Percentiles rank a stretch among this genome's conserved stretches.
phyloP scores from a whole-genome alignment of 2,888 invertebrate species.

The Linnaemya vulpina region DNA sequence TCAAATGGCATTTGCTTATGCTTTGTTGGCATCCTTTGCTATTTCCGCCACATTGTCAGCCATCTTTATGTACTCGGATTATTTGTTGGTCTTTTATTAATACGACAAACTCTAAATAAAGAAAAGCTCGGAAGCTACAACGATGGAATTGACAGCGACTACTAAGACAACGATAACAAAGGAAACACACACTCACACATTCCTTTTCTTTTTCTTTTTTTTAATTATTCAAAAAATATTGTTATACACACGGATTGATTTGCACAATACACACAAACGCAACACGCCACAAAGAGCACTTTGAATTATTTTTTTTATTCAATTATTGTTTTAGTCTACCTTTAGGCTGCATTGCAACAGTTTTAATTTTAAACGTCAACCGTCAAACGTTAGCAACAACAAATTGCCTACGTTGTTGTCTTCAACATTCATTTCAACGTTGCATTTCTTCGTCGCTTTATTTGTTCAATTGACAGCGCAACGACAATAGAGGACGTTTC shows the following conservation, averaged over 20 bases:
- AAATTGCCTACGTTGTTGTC: conserved; percentile 5
- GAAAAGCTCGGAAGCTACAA: conserved; percentile 37
- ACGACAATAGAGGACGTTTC: conserved; percentile 19
- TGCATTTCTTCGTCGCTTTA: conserved; percentile 22
- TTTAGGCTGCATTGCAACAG: conserved; percentile 65
- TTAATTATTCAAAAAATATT: conserved; percentile 32
- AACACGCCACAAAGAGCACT: conserved; percentile 2
- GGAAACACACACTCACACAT: conserved; percentile 28
- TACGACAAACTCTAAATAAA: conserved; percentile 47
- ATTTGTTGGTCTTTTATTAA: conserved; percentile 59
- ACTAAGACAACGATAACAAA: conserved; percentile 27
- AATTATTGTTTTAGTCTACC: conserved; percentile 39
- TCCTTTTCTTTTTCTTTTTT: conserved; percentile 32
- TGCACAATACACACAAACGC: not conserved
- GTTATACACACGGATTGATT: conserved; percentile 26
- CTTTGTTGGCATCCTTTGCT: conserved; percentile 63
- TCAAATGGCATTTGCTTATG: conserved; percentile 62
- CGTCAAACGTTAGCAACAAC: conserved; percentile 20
- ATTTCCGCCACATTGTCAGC: conserved; percentile 71
- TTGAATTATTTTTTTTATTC: conserved; percentile 1
- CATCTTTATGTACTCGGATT: conserved; percentile 51
- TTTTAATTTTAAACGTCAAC: conserved; percentile 59
- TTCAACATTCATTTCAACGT: conserved; percentile 17
- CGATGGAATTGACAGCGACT: conserved; percentile 41
- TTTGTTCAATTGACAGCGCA: conserved; percentile 35